These are phyloP conservation scores for Tachina lurida DNA, from an alignment of 2,888 invertebrate species.

Conservation along the genomic window DNA sequence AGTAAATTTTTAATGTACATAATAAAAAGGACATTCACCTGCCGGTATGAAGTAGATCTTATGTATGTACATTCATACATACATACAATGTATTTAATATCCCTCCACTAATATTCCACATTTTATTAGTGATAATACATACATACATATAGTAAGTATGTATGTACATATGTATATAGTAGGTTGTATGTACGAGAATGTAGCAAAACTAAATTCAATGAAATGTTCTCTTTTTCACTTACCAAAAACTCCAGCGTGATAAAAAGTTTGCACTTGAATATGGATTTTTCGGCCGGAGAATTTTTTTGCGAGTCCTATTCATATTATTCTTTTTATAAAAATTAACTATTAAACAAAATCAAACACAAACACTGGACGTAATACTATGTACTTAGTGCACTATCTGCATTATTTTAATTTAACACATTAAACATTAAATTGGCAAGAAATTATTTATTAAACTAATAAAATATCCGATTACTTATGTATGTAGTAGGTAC, in stretches of 20 bases:
- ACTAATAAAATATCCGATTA: no score
- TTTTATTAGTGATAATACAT: background rate
- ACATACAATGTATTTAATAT: background rate
- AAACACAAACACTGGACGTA: background rate
- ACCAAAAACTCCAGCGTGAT: constrained; percentile 88
- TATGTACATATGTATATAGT: background rate
- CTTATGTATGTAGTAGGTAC: no score
- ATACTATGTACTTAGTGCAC: background rate
- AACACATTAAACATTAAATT: no score
- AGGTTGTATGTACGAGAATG: no score
- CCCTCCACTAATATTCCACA: background rate
- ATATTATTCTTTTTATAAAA: constrained; percentile 73
- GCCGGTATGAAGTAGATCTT: background rate
- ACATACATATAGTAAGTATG: background rate
- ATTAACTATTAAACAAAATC: constrained; percentile 64
- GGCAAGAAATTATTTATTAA: no score
- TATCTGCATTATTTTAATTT: no score
- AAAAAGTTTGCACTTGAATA: constrained; percentile 86
- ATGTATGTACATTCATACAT: no score
- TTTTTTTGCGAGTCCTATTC: constrained; percentile 83
- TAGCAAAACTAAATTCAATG: background rate
- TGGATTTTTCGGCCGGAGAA: constrained; percentile 85
- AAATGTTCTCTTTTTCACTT: constrained; percentile 77
- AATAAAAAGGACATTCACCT: no score
- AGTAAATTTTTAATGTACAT: no score